Evolutionary conservation across 2,113 vertebrate species (phyloP), one percentile per base, ranked within the genome.

Genomic region (Nothocercus julius): DNA sequence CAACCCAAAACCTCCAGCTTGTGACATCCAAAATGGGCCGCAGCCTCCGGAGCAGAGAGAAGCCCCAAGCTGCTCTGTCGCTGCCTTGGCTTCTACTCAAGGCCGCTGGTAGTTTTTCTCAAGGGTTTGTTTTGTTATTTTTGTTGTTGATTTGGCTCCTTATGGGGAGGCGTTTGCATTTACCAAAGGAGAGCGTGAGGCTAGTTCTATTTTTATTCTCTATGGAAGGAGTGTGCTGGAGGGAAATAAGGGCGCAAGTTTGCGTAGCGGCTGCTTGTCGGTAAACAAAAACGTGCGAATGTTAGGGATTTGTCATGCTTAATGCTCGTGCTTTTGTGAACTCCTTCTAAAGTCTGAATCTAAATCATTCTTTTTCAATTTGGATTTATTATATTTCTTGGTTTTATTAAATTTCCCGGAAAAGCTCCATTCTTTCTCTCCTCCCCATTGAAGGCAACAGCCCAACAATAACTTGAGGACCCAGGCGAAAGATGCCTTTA

Each of bases 21-120:
- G 30, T 11, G 17, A 32, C 54, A 58, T 19, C 54, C 25, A 7
- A 36, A 68, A 11, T 45, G 44, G 67, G 7, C 77, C 19, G 1
- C n/a, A 40, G 28, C 58, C 58, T 19, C 1, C 4, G 51, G 27
- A 59, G 19, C 32, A 21, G 38, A 44, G 69, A 36, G 49, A 13
- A 18, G 9, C 1, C 1, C 18, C 44, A 70, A 30, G 49, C 62
- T 49, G 14, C 47, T 80, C 11, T 25, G 25, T 28, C 2, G 0
- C 34, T 38, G 40, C 47, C 20, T 21, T 44, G 49, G 5, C 66
- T 61, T 22, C 9, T 14, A 25, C 30, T 20, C 1, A 1, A 40
- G 5, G 17, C 8, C 9, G n/a, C 22, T 44, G 25, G 17, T n/a
- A 38, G 38, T 40, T 34, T 36, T 63, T 27, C 38, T 20, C 20